Base-by-base conservation (phyloP, 2,113 vertebrate species). In the Phyllopteryx taeniolatus region DNA sequence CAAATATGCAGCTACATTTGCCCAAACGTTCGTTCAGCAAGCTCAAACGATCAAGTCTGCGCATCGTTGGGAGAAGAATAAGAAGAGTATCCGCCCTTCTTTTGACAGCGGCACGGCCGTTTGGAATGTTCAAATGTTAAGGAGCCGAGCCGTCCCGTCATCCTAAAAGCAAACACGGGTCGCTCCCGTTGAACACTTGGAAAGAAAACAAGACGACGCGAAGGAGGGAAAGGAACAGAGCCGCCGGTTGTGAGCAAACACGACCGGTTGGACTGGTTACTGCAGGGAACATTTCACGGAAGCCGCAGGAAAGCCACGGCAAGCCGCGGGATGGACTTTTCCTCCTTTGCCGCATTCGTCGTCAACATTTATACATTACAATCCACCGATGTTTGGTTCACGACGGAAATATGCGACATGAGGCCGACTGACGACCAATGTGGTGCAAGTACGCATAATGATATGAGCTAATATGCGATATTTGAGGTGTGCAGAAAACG, bases 211-310 rank as follows among this genome's bases (percentile, higher is more conserved):
- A 39, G 47, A 46, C 62, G 44, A 74, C 42, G 57, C 2, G 46
- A 43, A 7, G 57, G 39, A 2, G 63, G 66, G 68, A 74, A 74
- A 33, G 51, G 17, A 5, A 57, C 31, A 0, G 57, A 79, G 75
- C 72, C 56, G 46, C 78, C 68, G 79, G 66, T 68, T 73, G 67
- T 80, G 77, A 83, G 56, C 86, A 90, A 90, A 90, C 83, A 90
- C 17, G 75, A 88, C 86, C 57, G 73, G 85, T 86, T 75, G 0
- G 31, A 85, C 88, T 77, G 85, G 86, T 90, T 87, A 51, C 61
- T 8, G 42, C 20, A 15, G 49, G 10, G 39, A 33, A 49, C 71
- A 57, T 75, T 61, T 54, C 8, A 15, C 63, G 74, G 74, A 75
- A 73, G 10, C 74, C 9, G 39, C 54, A 0, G 71, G 46, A 65